phyloP scores from a whole-genome alignment of 2,113 vertebrate genomes.

The Python bivittatus region DNA sequence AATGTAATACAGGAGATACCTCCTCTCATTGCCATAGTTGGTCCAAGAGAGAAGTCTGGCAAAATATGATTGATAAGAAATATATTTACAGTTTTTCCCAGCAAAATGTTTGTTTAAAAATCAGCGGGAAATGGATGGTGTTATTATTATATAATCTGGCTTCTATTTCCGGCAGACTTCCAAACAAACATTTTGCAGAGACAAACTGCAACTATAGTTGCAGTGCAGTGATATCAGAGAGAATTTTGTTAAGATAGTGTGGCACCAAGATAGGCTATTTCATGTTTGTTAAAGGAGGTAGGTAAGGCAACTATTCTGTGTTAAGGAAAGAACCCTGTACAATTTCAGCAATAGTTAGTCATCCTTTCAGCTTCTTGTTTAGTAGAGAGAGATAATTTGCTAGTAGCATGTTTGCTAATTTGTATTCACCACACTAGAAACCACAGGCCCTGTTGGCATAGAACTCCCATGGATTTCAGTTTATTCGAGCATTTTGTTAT shows the following conservation, averaged over 20 bases:
- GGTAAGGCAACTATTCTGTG: background rate
- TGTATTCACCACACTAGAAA: conserved; percentile 16
- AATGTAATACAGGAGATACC: background rate
- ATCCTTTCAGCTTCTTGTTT: background rate
- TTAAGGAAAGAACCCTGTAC: background rate
- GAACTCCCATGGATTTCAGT: conserved; percentile 20
- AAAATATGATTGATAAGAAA: background rate
- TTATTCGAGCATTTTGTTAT: conserved; percentile 47
- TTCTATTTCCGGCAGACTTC: background rate
- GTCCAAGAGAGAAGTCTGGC: background rate
- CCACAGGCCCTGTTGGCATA: conserved; percentile 21
- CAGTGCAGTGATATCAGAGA: background rate
- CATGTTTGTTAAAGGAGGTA: background rate
- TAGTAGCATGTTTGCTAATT: conserved; percentile 26
- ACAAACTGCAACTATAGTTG: background rate
- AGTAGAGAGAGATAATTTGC: conserved; percentile 16
- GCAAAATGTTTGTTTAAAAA: background rate
- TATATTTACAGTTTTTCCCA: background rate
- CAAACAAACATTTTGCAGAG: background rate
- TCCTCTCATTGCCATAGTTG: background rate
- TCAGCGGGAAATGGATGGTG: background rate
- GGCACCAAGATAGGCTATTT: background rate
- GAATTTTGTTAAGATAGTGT: background rate
- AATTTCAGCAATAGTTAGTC: background rate
- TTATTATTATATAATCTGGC: background rate